phyloP scores from a whole-genome alignment of 2,797 vertebrate genomes.

The Parauchenoglanis punctatus region DNA sequence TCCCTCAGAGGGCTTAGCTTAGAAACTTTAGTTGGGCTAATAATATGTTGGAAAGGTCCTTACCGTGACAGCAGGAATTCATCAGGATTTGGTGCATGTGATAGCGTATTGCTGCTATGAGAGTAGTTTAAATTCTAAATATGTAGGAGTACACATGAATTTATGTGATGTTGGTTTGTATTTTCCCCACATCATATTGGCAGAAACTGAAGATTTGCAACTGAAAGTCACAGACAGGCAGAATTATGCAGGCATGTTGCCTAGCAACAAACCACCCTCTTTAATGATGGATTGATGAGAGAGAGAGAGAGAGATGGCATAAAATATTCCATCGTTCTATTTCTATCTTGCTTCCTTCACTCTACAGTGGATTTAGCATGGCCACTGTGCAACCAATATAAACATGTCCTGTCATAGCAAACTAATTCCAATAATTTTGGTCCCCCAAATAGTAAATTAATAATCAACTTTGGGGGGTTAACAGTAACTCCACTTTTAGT shows the following conservation, averaged over 20 bases:
- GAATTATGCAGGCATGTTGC: slow-evolving; percentile 14
- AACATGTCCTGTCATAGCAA: background rate
- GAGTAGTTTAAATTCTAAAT: background rate
- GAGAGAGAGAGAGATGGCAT: background rate
- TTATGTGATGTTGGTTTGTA: background rate
- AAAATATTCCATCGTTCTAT: slow-evolving; percentile 1
- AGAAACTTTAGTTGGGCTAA: background rate
- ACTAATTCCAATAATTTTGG: background rate
- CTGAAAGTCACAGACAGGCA: background rate
- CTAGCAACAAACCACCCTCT: slow-evolving; percentile 35
- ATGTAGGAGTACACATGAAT: background rate
- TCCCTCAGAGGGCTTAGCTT: background rate
- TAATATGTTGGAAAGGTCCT: background rate
- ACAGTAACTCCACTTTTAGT: background rate
- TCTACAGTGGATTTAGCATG: background rate
- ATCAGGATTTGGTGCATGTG: background rate
- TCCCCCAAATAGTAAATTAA: background rate
- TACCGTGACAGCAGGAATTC: background rate
- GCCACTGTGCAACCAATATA: background rate
- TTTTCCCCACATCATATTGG: background rate
- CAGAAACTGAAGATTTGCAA: background rate
- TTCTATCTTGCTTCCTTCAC: background rate
- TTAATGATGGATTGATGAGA: slow-evolving; percentile 37
- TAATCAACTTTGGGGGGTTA: background rate
- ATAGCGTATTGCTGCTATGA: background rate